These are phyloP conservation scores for Myotis myotis DNA, from an alignment of 2,797 vertebrate genomes.

Conservation along the genomic window DNA sequence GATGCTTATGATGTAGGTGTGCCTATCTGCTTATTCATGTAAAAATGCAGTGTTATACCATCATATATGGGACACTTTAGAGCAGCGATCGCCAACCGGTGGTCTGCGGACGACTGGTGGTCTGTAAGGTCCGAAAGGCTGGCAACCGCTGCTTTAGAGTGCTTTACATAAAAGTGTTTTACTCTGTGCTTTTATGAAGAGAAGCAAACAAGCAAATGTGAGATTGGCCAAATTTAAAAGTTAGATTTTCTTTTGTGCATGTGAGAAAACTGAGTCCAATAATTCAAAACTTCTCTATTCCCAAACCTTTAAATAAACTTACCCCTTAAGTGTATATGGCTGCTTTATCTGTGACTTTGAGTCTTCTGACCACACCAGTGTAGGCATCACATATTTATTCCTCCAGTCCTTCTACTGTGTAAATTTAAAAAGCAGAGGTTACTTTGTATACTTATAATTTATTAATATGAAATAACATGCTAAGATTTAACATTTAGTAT, in stretches of 20 bases:
- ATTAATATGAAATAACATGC: background rate
- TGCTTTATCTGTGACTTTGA: background rate
- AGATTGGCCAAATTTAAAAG: background rate
- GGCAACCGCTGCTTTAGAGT: background rate
- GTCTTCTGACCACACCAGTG: background rate
- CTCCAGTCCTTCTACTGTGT: background rate
- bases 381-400: background rate
- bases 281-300: background rate
- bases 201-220: background rate
- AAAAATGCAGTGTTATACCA: background rate
- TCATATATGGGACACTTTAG: background rate
- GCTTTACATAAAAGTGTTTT: background rate
- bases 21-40: background rate
- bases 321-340: background rate
- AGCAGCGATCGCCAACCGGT: no score
- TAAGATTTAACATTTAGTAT: constrained; percentile 28
- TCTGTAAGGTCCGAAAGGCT: no score
- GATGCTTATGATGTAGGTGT: background rate
- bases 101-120: no score
- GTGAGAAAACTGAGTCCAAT: background rate
- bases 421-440: constrained; percentile 17
- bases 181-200: background rate
- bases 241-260: constrained; percentile 6
- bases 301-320: constrained; percentile 1
- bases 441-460: background rate